Conservation (phyloP, 2,888 invertebrate genomes). For the Campoletis raptor region DNA sequence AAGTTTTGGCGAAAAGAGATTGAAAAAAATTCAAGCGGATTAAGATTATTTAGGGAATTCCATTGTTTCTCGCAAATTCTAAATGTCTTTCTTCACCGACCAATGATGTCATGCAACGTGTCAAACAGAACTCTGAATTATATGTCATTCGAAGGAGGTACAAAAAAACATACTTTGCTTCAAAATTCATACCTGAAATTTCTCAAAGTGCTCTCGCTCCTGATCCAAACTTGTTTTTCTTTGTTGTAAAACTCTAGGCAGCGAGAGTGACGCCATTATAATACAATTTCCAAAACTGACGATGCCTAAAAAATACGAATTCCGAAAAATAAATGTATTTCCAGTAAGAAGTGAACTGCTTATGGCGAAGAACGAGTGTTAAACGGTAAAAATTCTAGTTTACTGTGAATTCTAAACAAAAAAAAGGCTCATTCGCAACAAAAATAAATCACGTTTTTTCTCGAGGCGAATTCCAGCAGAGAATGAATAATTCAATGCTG, state of each 20-base stretch:
- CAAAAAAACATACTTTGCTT: constrained; percentile 69
- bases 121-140: neutral
- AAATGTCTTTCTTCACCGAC: neutral
- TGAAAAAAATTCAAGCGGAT: constrained; percentile 1
- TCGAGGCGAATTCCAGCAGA: neutral
- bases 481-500: neutral
- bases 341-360: neutral
- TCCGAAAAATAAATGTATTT: neutral
- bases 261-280: constrained; percentile 90
- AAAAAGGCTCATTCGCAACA: neutral
- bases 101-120: constrained; percentile 3
- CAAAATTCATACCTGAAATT: constrained; percentile 89
- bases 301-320: constrained; percentile 3
- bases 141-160: constrained; percentile 58
- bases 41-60: neutral
- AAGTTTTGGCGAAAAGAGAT: neutral
- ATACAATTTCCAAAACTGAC: constrained; percentile 19
- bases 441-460: neutral
- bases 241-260: constrained; percentile 90
- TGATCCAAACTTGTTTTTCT: constrained; percentile 92
- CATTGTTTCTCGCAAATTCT: neutral
- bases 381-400: neutral
- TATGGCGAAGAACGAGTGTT: neutral
- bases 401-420: neutral
- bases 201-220: constrained; percentile 94